A percentile compares a stretch with the other conserved stretches of the same genome.
phyloP scores from a whole-genome alignment of 2,797 vertebrate species.

The Microctenopoma stevenorrisi region DNA sequence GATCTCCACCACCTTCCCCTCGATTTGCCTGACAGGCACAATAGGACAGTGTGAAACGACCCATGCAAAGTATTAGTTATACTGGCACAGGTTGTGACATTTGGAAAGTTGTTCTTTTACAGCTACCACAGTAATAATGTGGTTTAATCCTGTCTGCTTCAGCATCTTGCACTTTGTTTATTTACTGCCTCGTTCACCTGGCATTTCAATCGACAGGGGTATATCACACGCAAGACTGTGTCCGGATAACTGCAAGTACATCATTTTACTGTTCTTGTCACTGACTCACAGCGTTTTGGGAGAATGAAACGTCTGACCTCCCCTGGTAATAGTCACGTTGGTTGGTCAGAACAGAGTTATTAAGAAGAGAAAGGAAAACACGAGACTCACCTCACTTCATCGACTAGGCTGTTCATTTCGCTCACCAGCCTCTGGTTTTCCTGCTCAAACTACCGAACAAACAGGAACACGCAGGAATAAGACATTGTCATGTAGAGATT shows the following conservation, averaged over 20 bases:
- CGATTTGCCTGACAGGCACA: constrained; percentile 89
- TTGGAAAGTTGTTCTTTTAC: constrained; percentile 25
- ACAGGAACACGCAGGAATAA: constrained; percentile 36
- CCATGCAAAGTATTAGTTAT: constrained; percentile 3
- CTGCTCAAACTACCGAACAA: constrained; percentile 90
- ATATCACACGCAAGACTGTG: constrained; percentile 1
- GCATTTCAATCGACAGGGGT: not conserved
- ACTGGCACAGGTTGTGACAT: not conserved
- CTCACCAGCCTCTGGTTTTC: constrained; percentile 96
- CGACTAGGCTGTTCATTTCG: constrained; percentile 96
- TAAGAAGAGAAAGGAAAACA: not conserved
- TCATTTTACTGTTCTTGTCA: not conserved
- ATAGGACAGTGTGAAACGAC: constrained; percentile 1
- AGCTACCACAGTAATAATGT: constrained; percentile 18
- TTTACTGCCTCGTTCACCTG: constrained; percentile 22
- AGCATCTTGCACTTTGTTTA: constrained; percentile 25
- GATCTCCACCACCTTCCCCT: constrained; percentile 98
- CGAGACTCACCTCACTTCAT: constrained; percentile 92
- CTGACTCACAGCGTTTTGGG: not conserved
- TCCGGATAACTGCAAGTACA: not conserved
- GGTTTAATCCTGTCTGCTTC: constrained; percentile 18
- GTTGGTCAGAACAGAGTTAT: not conserved
- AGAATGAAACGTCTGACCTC: constrained; percentile 15
- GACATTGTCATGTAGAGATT: constrained; percentile 6
- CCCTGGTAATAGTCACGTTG: not conserved